Conservation (phyloP, 2,797 vertebrate species). For the Lepus townsendii region DNA sequence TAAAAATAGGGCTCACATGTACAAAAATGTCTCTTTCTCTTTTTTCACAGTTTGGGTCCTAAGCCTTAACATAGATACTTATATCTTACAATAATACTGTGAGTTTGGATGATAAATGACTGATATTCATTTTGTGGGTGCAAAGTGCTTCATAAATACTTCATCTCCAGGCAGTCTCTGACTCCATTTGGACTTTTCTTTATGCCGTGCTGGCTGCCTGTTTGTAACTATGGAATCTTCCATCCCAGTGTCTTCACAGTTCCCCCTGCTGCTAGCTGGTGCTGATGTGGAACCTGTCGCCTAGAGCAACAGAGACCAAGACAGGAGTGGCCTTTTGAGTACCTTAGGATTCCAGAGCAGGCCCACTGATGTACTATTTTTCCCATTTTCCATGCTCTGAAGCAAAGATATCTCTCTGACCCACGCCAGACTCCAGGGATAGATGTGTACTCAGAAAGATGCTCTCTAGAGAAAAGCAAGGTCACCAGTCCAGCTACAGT, state of each 20-base stretch:
- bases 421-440: background rate
- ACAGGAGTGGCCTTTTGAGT: slow-evolving; percentile 1
- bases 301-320: background rate
- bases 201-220: background rate
- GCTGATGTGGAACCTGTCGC: background rate
- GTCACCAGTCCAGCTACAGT: background rate
- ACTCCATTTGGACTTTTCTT: slow-evolving; percentile 35
- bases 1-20: background rate
- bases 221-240: slow-evolving; percentile 13
- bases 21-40: background rate
- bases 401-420: background rate
- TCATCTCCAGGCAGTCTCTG: slow-evolving; percentile 41
- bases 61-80: slow-evolving; percentile 23
- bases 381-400: background rate
- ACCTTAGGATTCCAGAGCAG: background rate
- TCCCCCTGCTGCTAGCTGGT: background rate
- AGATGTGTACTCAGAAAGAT: background rate
- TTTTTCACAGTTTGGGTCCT: slow-evolving; percentile 9
- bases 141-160: slow-evolving; percentile 68
- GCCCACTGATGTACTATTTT: background rate
- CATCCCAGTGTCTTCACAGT: background rate
- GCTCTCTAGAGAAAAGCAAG: background rate
- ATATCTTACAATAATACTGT: background rate
- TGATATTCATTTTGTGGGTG: slow-evolving; percentile 45
- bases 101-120: slow-evolving; percentile 8